Base-by-base conservation (phyloP, 2,113 vertebrate genomes). In the Calidris pygmaea region DNA sequence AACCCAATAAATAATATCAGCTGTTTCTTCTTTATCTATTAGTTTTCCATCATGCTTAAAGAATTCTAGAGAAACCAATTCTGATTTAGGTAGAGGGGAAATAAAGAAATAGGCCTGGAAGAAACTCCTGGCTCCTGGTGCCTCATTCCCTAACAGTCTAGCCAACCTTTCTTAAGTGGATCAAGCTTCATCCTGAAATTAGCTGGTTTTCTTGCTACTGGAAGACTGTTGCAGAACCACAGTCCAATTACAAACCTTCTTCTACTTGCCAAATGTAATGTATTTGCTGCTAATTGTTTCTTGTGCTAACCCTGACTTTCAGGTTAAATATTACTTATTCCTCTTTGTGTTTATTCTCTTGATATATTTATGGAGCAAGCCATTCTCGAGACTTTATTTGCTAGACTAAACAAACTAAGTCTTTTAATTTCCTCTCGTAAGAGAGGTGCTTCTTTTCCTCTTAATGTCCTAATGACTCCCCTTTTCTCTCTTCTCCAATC, bases 401-500 rank as follows among this genome's bases (percentile, higher is more conserved):
- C 48, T 91, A 94, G 89, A 93, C 89, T 94, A 94, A 91, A 94
- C 35, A 94, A 71, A 66, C 4, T 27, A 71, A 56, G 14, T 67
- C 34, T 86, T 89, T 85, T 76, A 68, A 85, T 79, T 71, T 89
- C 53, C 12, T 93, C 24, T 89, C 20, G 7, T 59, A 87, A 85
- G 45, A 87, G 62, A 70, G 8, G 53, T 73, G 87, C 48, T 87
- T 87, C 21, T 87, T 89, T 94, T 73, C 56, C 35, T 75, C 26
- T 27, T 84, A 45, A 43, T 48, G 34, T 76, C 39, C 27, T 68
- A 60, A 65, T 87, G 56, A 43, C 8, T 89, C 35, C 2, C 9
- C 14, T 89, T 90, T 81, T 34, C 32, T 89, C 30, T 93, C 26
- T 74, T 89, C 32, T 91, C 9, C 41, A 73, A 24, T 34, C 34